Evolutionary conservation across 2,797 vertebrate species (phyloP).

Genomic region (Ceryle rudis): DNA sequence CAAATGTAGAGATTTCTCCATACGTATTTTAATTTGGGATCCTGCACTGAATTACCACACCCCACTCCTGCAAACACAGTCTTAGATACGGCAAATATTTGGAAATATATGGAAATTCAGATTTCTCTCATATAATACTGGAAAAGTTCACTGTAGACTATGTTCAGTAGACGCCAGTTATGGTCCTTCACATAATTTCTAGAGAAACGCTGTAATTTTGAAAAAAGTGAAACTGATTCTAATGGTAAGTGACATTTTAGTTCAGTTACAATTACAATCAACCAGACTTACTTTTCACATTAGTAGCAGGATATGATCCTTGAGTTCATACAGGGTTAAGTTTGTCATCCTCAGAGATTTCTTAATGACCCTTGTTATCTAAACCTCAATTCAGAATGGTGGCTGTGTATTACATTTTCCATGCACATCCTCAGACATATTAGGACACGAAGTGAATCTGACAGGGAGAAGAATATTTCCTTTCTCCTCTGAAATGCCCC

Average conservation of each 20-base stretch:
- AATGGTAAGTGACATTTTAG: constrained; percentile 81
- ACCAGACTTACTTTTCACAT: constrained; percentile 1
- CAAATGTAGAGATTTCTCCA: background rate
- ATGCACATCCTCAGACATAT: constrained; percentile 78
- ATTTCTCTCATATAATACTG: background rate
- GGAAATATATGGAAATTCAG: constrained; percentile 21
- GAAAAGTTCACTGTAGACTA: constrained; percentile 8
- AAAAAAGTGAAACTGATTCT: constrained; percentile 55
- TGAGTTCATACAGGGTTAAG: constrained; percentile 79
- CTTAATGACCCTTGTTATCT: constrained; percentile 76
- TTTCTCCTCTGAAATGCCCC: constrained; percentile 79
- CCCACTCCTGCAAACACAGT: background rate
- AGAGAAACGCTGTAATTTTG: constrained; percentile 48
- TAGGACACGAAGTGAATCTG: constrained; percentile 79
- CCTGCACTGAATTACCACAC: background rate
- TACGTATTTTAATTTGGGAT: background rate
- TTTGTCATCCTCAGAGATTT: constrained; percentile 72
- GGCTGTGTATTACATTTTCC: constrained; percentile 72
- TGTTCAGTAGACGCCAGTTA: constrained; percentile 34
- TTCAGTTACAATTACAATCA: constrained; percentile 77
- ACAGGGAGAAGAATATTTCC: constrained; percentile 78
- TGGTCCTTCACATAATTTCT: constrained; percentile 24
- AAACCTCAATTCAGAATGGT: constrained; percentile 66
- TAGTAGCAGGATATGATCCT: constrained; percentile 15
- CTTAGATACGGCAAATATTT: constrained; percentile 10